A percentile compares a stretch with the other conserved stretches of the same genome.
Conservation (phyloP, 2,888 invertebrate genomes). For the Drosophila ezoana region DNA sequence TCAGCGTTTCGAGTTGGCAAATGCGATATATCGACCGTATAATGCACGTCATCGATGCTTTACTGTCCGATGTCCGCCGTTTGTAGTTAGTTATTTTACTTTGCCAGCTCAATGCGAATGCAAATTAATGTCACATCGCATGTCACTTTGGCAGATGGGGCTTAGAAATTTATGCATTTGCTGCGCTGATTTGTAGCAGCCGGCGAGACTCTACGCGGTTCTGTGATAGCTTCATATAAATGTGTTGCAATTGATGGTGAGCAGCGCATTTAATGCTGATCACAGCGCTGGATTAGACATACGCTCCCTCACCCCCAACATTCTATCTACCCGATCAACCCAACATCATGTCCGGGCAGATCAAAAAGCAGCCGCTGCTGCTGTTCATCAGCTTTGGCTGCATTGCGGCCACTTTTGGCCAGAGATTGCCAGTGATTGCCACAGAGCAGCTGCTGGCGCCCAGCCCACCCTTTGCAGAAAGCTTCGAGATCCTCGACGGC, state of each 20-base stretch:
- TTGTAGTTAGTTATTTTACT: constrained; percentile 18
- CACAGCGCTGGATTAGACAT: constrained; percentile 26
- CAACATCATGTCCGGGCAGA: constrained; percentile 30
- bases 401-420: constrained; percentile 26
- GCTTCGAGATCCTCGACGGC: constrained; percentile 62
- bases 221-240: constrained; percentile 46
- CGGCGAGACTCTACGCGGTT: constrained; percentile 13
- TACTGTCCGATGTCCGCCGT: background rate
- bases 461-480: constrained; percentile 50
- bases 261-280: constrained; percentile 38
- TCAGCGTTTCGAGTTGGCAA: constrained; percentile 12
- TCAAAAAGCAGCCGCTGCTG: constrained; percentile 32
- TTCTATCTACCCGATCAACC: background rate
- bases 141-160: constrained; percentile 20
- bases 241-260: constrained; percentile 19
- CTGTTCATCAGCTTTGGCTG: constrained; percentile 25
- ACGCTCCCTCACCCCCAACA: constrained; percentile 1
- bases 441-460: constrained; percentile 48
- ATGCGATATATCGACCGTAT: constrained; percentile 6
- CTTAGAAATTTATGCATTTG: constrained; percentile 58
- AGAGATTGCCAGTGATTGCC: constrained; percentile 34
- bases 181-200: constrained; percentile 60
- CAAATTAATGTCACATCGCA: constrained; percentile 34
- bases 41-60: constrained; percentile 31
- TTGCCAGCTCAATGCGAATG: constrained; percentile 31